These are phyloP conservation scores for Pandemis heparana DNA, from an alignment of 2,888 invertebrate species.

Conservation along the genomic window DNA sequence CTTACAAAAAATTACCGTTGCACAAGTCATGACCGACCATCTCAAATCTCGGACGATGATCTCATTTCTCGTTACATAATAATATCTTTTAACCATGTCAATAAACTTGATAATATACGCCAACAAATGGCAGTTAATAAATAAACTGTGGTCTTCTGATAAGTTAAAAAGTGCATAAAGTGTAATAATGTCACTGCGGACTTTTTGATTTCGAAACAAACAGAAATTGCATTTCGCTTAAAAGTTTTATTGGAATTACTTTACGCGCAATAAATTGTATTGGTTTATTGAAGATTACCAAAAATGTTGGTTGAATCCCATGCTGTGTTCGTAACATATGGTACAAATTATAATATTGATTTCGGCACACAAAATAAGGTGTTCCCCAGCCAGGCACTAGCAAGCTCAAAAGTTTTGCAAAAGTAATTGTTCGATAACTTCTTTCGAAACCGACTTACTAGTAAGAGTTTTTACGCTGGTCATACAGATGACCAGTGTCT, in stretches of 20 bases:
- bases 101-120: conserved; percentile 58
- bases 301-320: not conserved
- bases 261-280: conserved; percentile 6
- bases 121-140: conserved; percentile 50
- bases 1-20: conserved; percentile 44
- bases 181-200: conserved; percentile 21
- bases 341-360: not conserved
- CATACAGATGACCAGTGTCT: not conserved
- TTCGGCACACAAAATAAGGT: not conserved
- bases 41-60: conserved; percentile 64
- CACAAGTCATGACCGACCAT: conserved; percentile 47
- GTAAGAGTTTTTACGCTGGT: not conserved
- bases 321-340: not conserved
- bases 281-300: not conserved
- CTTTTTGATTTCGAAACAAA: conserved; percentile 33
- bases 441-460: conserved; percentile 3
- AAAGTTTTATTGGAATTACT: conserved; percentile 10
- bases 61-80: conserved; percentile 59
- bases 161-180: conserved; percentile 34
- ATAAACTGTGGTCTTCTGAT: conserved; percentile 42
- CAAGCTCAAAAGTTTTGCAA: conserved; percentile 20
- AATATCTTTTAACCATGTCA: conserved; percentile 53
- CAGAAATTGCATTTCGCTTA: conserved; percentile 14
- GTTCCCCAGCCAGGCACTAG: not conserved
- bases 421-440: conserved; percentile 16